Conservation (phyloP, 1,140 invertebrate species). For the Aphaenogaster floridana region DNA sequence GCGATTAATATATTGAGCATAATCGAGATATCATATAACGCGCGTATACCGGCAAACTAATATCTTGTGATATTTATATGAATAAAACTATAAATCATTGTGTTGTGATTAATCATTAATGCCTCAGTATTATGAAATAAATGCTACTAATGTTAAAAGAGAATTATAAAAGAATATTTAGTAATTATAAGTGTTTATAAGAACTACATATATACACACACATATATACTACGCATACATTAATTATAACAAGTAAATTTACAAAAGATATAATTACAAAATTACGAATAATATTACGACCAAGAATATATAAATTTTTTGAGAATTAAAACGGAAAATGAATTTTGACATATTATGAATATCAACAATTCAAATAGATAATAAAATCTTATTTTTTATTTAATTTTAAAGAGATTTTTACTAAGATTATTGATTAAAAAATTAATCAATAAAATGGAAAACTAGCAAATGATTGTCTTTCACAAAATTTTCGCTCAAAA, state of each 20-base stretch:
- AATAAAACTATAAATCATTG: slow-evolving; percentile 48
- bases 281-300: background rate
- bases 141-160: slow-evolving; percentile 30
- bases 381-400: background rate
- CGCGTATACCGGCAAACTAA: slow-evolving; percentile 32
- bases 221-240: background rate
- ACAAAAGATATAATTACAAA: background rate
- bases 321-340: background rate
- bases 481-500: background rate
- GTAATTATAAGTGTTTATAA: slow-evolving; percentile 17
- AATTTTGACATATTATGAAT: background rate
- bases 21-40: slow-evolving; percentile 11
- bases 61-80: slow-evolving; percentile 66
- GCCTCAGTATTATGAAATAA: slow-evolving; percentile 44
- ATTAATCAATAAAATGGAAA: background rate
- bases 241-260: slow-evolving; percentile 14
- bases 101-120: slow-evolving; percentile 51
- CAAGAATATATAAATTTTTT: slow-evolving; percentile 12
- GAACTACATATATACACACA: background rate
- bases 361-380: slow-evolving; percentile 1
- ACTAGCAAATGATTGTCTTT: background rate
- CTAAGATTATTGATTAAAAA: background rate
- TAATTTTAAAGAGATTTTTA: background rate
- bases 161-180: slow-evolving; percentile 37
- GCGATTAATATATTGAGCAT: slow-evolving; percentile 2